phyloP scores from a whole-genome alignment of 92 coral and sea anemone species.

The Porites evermanni region DNA sequence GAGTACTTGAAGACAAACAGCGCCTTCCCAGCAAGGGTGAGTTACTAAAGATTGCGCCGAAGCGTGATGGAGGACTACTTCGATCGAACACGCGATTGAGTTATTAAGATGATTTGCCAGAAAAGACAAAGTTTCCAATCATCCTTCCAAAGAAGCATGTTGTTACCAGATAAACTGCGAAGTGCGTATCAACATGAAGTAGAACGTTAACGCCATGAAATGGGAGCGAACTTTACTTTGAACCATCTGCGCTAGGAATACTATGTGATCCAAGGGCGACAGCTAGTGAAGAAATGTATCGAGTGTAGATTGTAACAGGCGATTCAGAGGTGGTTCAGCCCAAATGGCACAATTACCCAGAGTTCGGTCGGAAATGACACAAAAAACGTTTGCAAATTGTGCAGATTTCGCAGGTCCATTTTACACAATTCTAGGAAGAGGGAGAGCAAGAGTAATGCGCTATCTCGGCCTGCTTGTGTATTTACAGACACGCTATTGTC shows the following conservation, averaged over 20 bases:
- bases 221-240: too few species aligned
- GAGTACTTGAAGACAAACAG: constrained; percentile 35
- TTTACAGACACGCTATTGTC: constrained; percentile 11
- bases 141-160: constrained; percentile 55
- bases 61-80: constrained; percentile 53
- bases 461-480: background rate
- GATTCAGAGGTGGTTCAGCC: constrained; percentile 5
- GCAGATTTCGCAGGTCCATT: constrained; percentile 25
- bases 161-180: constrained; percentile 1
- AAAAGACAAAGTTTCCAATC: constrained; percentile 42
- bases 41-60: constrained; percentile 51
- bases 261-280: too few species aligned
- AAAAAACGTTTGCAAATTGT: constrained; percentile 31
- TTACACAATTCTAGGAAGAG: too few species aligned
- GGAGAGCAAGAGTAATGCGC: too few species aligned
- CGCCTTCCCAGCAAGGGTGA: constrained; percentile 46
- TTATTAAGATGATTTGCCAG: constrained; percentile 32
- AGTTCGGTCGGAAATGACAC: constrained; percentile 36
- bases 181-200: constrained; percentile 39
- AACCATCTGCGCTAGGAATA: too few species aligned
- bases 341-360: constrained; percentile 56
- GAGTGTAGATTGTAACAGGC: constrained; percentile 14
- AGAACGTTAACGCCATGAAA: too few species aligned
- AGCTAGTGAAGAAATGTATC: constrained; percentile 21
- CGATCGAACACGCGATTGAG: constrained; percentile 56